phyloP scores from a whole-genome alignment of 2,888 invertebrate species.

The Oligia latruncula region DNA sequence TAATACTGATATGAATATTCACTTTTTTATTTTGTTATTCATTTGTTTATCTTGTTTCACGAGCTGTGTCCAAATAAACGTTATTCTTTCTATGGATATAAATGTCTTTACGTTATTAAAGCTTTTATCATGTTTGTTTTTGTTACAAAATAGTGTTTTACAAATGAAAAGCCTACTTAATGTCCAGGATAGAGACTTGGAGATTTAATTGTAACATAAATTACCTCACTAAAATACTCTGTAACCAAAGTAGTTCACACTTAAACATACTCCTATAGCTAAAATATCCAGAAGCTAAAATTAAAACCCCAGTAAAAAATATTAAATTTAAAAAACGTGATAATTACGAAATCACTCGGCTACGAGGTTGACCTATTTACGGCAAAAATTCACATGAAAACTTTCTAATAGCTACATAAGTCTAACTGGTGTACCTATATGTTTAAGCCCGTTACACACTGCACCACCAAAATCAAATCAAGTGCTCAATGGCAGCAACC shows the following conservation, averaged over 20 bases:
- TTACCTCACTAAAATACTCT: neutral
- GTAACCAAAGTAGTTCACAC: neutral
- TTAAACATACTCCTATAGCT: neutral
- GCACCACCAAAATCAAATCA: neutral
- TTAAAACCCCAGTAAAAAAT: neutral
- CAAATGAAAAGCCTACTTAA: neutral
- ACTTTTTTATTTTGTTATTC: neutral
- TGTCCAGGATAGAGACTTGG: too few species aligned
- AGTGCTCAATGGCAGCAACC: neutral
- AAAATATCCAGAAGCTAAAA: neutral
- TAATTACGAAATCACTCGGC: conserved; percentile 34
- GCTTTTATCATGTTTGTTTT: neutral
- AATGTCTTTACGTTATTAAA: neutral
- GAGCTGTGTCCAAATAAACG: neutral
- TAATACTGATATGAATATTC: neutral
- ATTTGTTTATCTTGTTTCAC: neutral
- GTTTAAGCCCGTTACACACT: neutral
- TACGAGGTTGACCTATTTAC: conserved; percentile 36
- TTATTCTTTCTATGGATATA: neutral
- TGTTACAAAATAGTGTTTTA: neutral
- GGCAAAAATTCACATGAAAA: conserved; percentile 16
- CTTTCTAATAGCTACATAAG: neutral
- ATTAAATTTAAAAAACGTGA: conserved; percentile 3
- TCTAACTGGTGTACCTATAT: neutral
- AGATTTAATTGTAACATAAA: neutral